These are phyloP conservation scores for Halesus radiatus DNA, from an alignment of 1,140 invertebrate genomes.

Conservation along the genomic window DNA sequence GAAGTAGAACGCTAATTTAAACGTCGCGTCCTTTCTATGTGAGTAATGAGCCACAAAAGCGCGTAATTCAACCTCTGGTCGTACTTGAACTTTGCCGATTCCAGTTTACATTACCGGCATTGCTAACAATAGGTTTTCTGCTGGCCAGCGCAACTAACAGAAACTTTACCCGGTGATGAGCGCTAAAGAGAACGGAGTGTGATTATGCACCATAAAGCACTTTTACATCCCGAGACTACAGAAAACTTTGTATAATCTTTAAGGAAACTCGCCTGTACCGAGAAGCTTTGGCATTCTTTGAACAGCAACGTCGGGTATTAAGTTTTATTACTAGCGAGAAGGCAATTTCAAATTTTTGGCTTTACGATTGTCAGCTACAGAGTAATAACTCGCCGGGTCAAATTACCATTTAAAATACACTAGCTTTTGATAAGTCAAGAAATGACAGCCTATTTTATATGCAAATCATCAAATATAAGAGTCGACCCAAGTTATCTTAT, in stretches of 20 bases:
- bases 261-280: slow-evolving; percentile 5
- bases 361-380: slow-evolving; percentile 27
- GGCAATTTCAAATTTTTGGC: slow-evolving; percentile 24
- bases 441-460: no score
- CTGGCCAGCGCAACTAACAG: background rate
- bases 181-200: background rate
- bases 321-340: slow-evolving; percentile 25
- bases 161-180: slow-evolving; percentile 23
- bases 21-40: background rate
- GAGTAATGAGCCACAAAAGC: slow-evolving; percentile 11
- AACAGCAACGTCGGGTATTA: background rate
- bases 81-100: slow-evolving; percentile 1
- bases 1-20: background rate
- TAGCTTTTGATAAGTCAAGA: no score
- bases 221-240: slow-evolving; percentile 18
- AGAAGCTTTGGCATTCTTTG: background rate
- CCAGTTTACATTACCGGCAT: slow-evolving; percentile 7
- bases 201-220: slow-evolving; percentile 31
- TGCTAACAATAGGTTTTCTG: background rate
- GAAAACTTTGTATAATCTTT: slow-evolving; percentile 18
- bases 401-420: slow-evolving; percentile 28
- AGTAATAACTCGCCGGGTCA: slow-evolving; percentile 6
- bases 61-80: background rate
- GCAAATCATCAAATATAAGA: no score
- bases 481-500: no score